A percentile compares a stretch with the other conserved stretches of the same genome.
Evolutionary conservation across 2,113 vertebrate species (phyloP).

Genomic region (Neotoma lepida): DNA sequence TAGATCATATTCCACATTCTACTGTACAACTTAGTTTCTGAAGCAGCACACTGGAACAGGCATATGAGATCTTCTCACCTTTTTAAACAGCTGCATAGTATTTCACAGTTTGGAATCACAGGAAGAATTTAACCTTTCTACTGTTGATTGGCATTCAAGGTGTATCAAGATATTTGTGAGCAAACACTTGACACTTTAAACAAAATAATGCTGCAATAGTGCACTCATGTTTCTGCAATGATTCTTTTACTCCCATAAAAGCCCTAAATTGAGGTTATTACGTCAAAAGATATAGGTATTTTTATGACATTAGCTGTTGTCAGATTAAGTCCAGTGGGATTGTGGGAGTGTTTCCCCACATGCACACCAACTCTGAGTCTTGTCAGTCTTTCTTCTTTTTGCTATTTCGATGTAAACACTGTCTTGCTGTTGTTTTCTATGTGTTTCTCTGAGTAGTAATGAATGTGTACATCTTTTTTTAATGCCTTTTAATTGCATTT

Average conservation of each 20-base stretch:
- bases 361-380: not conserved
- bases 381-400: constrained; percentile 7
- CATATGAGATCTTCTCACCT: not conserved
- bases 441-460: not conserved
- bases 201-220: not conserved
- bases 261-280: not conserved
- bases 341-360: not conserved
- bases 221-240: not conserved
- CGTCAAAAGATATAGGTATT: not conserved
- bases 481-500: not conserved
- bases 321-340: not conserved
- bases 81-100: constrained; percentile 21
- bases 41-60: not conserved
- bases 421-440: not conserved
- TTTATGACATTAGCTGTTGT: not conserved
- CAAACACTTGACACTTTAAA: not conserved
- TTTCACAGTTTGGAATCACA: not conserved
- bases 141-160: not conserved
- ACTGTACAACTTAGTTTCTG: not conserved
- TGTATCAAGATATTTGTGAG: not conserved
- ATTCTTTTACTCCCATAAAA: constrained; percentile 11
- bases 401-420: not conserved
- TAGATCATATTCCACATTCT: not conserved
- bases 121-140: not conserved
- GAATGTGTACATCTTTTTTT: not conserved